Conservation (phyloP, 2,113 vertebrate species). For the Grantiella picta region DNA sequence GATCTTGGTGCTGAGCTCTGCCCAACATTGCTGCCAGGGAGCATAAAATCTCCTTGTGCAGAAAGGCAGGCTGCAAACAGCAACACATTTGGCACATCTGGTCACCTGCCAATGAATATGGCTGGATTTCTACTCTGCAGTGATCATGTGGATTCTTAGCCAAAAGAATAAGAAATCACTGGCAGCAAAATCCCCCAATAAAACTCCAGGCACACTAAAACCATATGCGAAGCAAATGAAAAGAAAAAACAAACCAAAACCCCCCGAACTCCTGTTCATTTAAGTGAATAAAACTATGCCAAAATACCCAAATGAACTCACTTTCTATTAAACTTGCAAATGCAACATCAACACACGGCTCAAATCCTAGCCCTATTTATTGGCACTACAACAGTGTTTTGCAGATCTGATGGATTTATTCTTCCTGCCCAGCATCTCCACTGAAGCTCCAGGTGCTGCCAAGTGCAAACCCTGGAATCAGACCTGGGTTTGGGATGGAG, state of each 20-base stretch:
- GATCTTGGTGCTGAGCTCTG: background rate
- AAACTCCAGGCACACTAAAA: background rate
- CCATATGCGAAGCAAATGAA: background rate
- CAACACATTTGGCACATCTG: background rate
- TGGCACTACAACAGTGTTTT: background rate
- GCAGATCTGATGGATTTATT: background rate
- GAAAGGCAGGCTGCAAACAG: background rate
- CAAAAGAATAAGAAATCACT: background rate
- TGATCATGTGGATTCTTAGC: rapidly evolving
- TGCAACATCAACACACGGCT: rapidly evolving
- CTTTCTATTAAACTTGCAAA: background rate
- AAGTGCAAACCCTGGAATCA: background rate
- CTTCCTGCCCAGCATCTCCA: background rate
- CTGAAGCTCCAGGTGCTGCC: background rate
- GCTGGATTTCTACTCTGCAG: background rate
- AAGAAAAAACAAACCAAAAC: background rate
- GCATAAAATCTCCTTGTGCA: background rate
- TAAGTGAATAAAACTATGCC: background rate
- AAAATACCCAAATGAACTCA: background rate
- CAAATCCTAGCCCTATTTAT: background rate
- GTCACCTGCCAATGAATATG: rapidly evolving
- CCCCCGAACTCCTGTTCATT: no score
- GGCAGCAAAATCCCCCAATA: background rate
- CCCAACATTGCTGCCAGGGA: background rate
- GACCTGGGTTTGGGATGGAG: background rate